Base-by-base conservation (phyloP, 2,888 invertebrate species). In the Stenodema calcarata region DNA sequence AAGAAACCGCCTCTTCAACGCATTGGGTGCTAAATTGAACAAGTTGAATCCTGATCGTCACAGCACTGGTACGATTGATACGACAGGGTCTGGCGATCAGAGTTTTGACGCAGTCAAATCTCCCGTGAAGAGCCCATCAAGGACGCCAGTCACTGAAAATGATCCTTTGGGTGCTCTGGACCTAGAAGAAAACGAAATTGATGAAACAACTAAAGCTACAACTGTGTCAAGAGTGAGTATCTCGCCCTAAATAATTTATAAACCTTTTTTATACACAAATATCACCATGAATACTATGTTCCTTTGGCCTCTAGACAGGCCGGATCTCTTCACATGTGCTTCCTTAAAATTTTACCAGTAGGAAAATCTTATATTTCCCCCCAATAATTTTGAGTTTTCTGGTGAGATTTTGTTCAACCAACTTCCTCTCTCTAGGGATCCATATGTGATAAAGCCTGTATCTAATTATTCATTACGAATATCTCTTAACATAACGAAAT, bases 71-170 rank as follows among this genome's bases (percentile, higher is more conserved):
- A 84, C 84, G 11, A 84, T 84, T 44, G 44, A 84, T 18, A 84
- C 84, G 2, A 84, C 47, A n/a, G 73, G 84, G 9, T 54, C 84
- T 4, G 73, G 73, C 14, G 84, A 84, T 27, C 70, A 28, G 11
- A 73, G 28, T 18, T 70, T 44, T 27, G 73, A 87, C 47, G 23
- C 82, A 12, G 78, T 88, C 54, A 88, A 87, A 44, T 89, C 89
- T 7, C 89, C 89, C 73, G 87, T 89, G 1, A 89, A 89, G 86
- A 89, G 89, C 54, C 90, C 95, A 0, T 95, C 95, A 47, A 93
- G 97, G 86, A 97, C 97, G 1, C 96, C 97, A 0, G 97, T 98
- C 0, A 95, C 97, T 0, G 94, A 96, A 90, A 97, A 98, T 91
- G 98, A 98, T 92, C 98, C 98, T 0, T 92, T 98, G 28, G 98